Evolutionary conservation across 2,797 vertebrate genomes (phyloP).

Genomic region (Falco rusticolus): DNA sequence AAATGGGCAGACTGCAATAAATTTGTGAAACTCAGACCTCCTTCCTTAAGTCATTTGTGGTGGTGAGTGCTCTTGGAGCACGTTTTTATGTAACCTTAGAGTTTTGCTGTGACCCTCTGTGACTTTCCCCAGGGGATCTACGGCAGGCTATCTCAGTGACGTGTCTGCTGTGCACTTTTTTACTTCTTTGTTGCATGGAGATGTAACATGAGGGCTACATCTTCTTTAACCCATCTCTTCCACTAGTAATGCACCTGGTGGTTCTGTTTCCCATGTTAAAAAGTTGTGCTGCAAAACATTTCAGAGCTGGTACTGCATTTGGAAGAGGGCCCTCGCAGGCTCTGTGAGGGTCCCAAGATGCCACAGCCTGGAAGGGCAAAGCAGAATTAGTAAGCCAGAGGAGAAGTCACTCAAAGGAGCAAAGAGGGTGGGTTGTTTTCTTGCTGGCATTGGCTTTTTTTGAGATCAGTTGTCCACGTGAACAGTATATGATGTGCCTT

Average conservation of each 20-base stretch:
- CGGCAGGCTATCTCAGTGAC: background rate
- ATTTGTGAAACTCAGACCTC: background rate
- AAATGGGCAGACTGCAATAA: background rate
- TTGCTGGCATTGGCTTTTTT: background rate
- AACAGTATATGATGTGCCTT: background rate
- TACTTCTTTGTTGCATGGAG: background rate
- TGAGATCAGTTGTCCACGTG: background rate
- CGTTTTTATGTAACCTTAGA: background rate
- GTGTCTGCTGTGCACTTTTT: background rate
- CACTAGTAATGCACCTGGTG: background rate
- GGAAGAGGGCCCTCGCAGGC: background rate
- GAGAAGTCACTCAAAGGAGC: background rate
- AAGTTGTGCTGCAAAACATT: background rate
- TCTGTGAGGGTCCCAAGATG: fast-evolving
- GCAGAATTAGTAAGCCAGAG: background rate
- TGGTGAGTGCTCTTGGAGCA: background rate
- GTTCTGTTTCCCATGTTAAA: background rate
- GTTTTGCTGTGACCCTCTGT: background rate
- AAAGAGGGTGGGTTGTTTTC: background rate
- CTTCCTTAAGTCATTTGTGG: background rate
- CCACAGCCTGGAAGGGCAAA: background rate
- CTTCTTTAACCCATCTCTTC: background rate
- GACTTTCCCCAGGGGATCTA: background rate
- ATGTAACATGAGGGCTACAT: background rate
- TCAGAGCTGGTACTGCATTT: background rate